Evolutionary conservation across 2,113 vertebrate species (phyloP).

Genomic region (Charina bottae): DNA sequence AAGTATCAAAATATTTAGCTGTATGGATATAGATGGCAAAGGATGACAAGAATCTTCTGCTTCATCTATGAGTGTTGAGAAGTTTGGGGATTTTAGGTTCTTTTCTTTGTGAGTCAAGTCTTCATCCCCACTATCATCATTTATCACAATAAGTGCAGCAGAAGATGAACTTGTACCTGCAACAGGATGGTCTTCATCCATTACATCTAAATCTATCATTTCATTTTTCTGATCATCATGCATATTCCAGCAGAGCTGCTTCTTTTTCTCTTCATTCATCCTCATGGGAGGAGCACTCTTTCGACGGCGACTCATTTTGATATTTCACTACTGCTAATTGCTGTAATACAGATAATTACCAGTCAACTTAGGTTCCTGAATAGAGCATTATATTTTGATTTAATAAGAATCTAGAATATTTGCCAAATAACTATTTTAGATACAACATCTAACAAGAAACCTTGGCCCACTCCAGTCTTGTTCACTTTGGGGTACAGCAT

Average conservation of each 20-base stretch:
- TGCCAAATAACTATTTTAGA: neutral
- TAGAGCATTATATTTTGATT: neutral
- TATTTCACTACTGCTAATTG: neutral
- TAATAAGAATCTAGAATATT: neutral
- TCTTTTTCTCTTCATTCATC: conserved; percentile 87
- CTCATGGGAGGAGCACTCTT: conserved; percentile 86
- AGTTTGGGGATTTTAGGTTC: conserved; percentile 42
- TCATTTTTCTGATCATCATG: conserved; percentile 83
- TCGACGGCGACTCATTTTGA: conserved; percentile 88
- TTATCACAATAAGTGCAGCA: conserved; percentile 44
- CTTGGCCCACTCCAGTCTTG: neutral
- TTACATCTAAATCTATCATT: conserved; percentile 61
- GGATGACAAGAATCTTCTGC: conserved; percentile 65
- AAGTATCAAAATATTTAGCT: conserved; percentile 78
- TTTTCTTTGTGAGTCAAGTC: conserved; percentile 42
- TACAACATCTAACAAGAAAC: neutral
- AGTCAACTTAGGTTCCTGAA: neutral
- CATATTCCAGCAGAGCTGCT: conserved; percentile 91
- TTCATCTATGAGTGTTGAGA: conserved; percentile 50
- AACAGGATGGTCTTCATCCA: conserved; percentile 51
- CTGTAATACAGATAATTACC: conserved; percentile 18
- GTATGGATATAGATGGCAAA: conserved; percentile 62
- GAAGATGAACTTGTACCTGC: conserved; percentile 66
- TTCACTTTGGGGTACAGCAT: neutral
- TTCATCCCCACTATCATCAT: conserved; percentile 61